A percentile compares a stretch with the other conserved stretches of the same genome.
Evolutionary conservation across 1,140 invertebrate genomes (phyloP).

Genomic region (Papilio aristodemus): DNA sequence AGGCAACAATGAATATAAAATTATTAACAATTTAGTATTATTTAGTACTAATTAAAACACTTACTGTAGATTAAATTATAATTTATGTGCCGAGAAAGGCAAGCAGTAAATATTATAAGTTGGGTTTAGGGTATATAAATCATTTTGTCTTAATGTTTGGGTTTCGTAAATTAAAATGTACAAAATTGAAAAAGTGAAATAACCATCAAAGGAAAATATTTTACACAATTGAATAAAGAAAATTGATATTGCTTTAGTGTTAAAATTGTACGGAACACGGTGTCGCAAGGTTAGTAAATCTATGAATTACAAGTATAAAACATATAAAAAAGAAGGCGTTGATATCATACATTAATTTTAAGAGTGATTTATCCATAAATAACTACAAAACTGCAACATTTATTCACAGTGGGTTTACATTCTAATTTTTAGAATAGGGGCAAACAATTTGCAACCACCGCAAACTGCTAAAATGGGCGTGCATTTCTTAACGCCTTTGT

Average conservation of each 20-base stretch:
- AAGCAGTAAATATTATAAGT: too few relatives aligned
- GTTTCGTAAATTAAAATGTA: not conserved
- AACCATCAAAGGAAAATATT: too few relatives aligned
- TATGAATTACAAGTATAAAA: too few relatives aligned
- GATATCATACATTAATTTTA: too few relatives aligned
- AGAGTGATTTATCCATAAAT: not conserved
- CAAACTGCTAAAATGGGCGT: not conserved
- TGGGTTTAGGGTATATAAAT: not conserved
- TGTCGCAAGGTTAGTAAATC: too few relatives aligned
- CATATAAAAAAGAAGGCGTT: too few relatives aligned
- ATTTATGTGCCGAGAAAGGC: constrained; percentile 5
- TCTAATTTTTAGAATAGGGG: not conserved
- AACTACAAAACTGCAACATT: not conserved
- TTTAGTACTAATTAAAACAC: constrained; percentile 6
- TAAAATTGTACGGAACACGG: too few relatives aligned
- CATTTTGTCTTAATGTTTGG: not conserved
- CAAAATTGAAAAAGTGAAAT: too few relatives aligned
- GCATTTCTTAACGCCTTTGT: constrained; percentile 21
- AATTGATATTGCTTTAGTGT: too few relatives aligned
- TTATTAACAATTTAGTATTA: constrained; percentile 23
- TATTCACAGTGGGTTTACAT: not conserved
- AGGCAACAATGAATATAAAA: not conserved
- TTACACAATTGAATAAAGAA: too few relatives aligned
- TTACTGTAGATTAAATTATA: not conserved
- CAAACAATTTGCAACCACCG: not conserved